These are phyloP conservation scores for Dendrolimus houi DNA, from an alignment of 2,888 invertebrate species.

Conservation along the genomic window DNA sequence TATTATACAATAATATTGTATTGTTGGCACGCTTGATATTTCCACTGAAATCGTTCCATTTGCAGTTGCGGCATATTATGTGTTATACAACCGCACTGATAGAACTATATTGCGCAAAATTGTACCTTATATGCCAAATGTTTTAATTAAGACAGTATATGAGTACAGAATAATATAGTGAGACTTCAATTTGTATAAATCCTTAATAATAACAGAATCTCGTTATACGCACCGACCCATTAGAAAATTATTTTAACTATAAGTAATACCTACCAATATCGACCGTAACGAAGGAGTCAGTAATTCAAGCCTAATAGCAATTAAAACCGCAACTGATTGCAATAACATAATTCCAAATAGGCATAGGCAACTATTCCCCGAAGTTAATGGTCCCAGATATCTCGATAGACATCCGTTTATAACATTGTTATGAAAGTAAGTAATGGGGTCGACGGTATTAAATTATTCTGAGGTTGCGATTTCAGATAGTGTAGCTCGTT, in stretches of 20 bases:
- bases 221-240: neutral
- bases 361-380: slow-evolving; percentile 5
- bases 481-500: slow-evolving; percentile 19
- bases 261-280: neutral
- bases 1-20: neutral
- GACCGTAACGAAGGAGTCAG: neutral
- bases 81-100: neutral
- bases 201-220: neutral
- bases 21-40: neutral
- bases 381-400: slow-evolving; percentile 23
- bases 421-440: slow-evolving; percentile 26
- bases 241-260: neutral
- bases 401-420: slow-evolving; percentile 25
- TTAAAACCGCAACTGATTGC: slow-evolving; percentile 9
- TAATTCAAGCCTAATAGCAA: slow-evolving; percentile 8
- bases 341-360: slow-evolving; percentile 7
- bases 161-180: too few relatives aligned
- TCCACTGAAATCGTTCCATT: neutral
- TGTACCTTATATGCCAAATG: neutral
- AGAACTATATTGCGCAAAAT: neutral
- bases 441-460: slow-evolving; percentile 21
- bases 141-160: too few relatives aligned
- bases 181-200: neutral
- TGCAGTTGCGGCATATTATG: neutral
- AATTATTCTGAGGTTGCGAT: slow-evolving; percentile 28